phyloP scores from a whole-genome alignment of 2,113 vertebrate genomes.

The Acanthisitta chloris region DNA sequence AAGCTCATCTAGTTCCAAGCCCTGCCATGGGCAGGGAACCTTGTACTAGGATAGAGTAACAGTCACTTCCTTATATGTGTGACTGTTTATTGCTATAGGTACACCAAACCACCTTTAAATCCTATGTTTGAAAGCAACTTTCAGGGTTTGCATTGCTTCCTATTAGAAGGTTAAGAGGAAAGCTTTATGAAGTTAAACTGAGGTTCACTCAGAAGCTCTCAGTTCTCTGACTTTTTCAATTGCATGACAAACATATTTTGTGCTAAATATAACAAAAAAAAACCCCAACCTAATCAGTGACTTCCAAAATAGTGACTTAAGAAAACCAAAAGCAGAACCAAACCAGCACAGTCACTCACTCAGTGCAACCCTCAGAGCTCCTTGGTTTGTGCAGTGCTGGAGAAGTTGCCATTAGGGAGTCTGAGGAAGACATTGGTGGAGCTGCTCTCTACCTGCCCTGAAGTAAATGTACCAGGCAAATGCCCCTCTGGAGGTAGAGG shows the following conservation, averaged over 20 bases:
- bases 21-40: neutral
- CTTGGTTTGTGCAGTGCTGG: fast-evolving
- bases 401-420: neutral
- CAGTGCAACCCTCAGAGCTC: neutral
- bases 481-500: too few relatives aligned
- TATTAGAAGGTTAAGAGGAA: neutral
- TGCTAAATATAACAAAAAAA: neutral
- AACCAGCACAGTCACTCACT: neutral
- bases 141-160: neutral
- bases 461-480: too few relatives aligned
- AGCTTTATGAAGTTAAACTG: neutral
- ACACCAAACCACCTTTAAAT: neutral
- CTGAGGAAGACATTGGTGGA: too few relatives aligned
- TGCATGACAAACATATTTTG: neutral
- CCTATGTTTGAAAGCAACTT: neutral
- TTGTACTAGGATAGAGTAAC: neutral
- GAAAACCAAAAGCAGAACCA: neutral
- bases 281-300: neutral
- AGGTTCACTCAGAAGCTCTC: neutral
- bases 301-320: neutral
- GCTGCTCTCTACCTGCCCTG: too few relatives aligned
- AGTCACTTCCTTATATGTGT: neutral
- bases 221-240: neutral
- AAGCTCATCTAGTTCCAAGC: neutral
- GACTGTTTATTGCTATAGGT: neutral